phyloP scores from a whole-genome alignment of 2,797 vertebrate species.

The Anguilla obscura region DNA sequence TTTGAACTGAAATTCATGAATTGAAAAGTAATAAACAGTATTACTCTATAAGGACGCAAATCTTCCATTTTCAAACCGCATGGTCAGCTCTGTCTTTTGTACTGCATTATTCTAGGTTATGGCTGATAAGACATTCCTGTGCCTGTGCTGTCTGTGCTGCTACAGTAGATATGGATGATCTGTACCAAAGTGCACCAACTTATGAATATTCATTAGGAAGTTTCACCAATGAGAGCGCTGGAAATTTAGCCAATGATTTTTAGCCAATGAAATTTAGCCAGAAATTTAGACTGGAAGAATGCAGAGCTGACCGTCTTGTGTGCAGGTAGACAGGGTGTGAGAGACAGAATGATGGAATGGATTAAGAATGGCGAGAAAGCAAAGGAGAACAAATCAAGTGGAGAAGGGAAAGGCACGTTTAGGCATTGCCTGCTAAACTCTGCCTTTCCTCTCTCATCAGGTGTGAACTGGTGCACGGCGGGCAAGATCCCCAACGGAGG shows the following conservation, averaged over 20 bases:
- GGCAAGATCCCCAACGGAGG: conserved; percentile 70
- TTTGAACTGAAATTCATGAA: no score
- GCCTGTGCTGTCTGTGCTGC: not conserved
- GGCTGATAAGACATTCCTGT: not conserved
- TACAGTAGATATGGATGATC: not conserved
- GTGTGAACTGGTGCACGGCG: conserved; percentile 78
- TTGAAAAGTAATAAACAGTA: no score
- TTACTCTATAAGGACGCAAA: no score
- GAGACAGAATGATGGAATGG: not conserved
- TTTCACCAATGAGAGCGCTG: not conserved
- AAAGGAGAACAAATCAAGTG: not conserved
- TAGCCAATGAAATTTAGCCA: not conserved
- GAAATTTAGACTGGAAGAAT: not conserved
- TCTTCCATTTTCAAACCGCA: not conserved
- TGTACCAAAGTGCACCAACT: not conserved
- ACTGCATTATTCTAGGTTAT: not conserved
- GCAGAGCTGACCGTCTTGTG: no score
- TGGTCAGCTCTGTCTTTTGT: not conserved
- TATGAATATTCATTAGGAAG: not conserved
- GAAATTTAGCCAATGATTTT: not conserved
- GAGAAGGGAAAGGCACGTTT: not conserved
- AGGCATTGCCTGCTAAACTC: not conserved
- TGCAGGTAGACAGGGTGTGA: no score
- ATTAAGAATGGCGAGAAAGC: not conserved
- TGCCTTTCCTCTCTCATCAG: conserved; percentile 57